These are phyloP conservation scores for Siniperca chuatsi DNA, from an alignment of 2,113 vertebrate species.

Conservation along the genomic window DNA sequence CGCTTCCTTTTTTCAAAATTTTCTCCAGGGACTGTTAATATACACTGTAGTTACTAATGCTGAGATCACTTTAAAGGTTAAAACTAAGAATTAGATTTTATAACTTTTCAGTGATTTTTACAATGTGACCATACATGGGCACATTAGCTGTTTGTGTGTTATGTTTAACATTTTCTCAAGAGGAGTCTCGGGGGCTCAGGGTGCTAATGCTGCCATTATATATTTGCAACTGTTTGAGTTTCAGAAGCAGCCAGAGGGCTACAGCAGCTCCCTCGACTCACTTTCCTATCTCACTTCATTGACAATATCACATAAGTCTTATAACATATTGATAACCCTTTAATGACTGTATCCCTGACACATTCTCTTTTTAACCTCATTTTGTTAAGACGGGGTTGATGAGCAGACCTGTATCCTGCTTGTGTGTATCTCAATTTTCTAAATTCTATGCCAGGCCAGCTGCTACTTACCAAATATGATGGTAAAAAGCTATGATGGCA, in stretches of 20 bases:
- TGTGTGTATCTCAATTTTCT: neutral
- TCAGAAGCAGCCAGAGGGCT: too few relatives aligned
- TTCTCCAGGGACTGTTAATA: neutral
- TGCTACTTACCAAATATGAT: neutral
- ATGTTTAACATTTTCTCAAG: neutral
- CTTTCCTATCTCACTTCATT: neutral
- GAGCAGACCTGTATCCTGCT: neutral
- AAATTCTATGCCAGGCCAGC: neutral
- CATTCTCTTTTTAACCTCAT: too few relatives aligned
- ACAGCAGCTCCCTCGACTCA: neutral
- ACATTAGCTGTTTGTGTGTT: neutral
- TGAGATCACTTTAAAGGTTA: neutral
- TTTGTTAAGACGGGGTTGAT: too few relatives aligned
- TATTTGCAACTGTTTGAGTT: too few relatives aligned
- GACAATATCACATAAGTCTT: neutral
- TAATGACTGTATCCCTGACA: neutral
- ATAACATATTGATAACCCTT: neutral
- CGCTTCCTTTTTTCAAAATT: constrained; percentile 24
- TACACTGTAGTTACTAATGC: neutral
- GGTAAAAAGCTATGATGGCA: neutral
- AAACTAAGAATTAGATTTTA: neutral
- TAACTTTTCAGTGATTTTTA: neutral
- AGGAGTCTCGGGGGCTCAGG: neutral
- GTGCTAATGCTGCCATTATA: too few relatives aligned
- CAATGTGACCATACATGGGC: neutral